Base-by-base conservation (phyloP, 2,888 invertebrate genomes). In the Troilus luridus region DNA sequence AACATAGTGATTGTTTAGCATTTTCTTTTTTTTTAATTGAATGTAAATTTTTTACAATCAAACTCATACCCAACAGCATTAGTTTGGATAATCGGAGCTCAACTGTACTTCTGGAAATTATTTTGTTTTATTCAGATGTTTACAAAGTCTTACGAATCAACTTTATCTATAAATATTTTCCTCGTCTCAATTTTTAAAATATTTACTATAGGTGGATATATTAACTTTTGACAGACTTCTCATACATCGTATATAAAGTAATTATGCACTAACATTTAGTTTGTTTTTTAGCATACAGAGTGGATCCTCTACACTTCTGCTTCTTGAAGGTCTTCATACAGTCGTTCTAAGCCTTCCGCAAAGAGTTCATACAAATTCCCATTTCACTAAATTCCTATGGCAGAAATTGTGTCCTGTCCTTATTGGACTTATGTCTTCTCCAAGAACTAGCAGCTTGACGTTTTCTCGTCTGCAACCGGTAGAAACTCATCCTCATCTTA, bases 341-440 rank as follows among this genome's bases (percentile, higher is more conserved):
- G 94, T 98, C 91, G 97, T 98, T 93, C 97, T 97, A 17, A 98
- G 97, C 90, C 94, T 98, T 90, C 97, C 98, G 0, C 97, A 97
- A 93, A 96, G 97, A 93, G 97, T 98, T 14, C 97, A 97, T 93
- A 96, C 96, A 5, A 98, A 98, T 94, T 96, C 96, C 0, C 98
- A 98, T 94, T 98, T 98, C 93, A 97, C 97, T 3, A 97, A 97
- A 8, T 98, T 98, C 93, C 95, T 98, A 17, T 98, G 98, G 98
- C 98, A 98, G 94, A 97, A 98, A 93, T 97, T 98, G 93, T 98
- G 98, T 93, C 98, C 98, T 0, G 97, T 97, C 0, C 94, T 98
- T 92, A 97, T 98, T 91, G 97, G 97, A 0, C 96, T 98, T 91
- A 95, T 98, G 6, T 98, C 98, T 0, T 97, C 98, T 14, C 98